Evolutionary conservation across 2,797 vertebrate species (phyloP), one percentile per base, ranked within the genome.

Genomic region (Phylloscopus collybita): DNA sequence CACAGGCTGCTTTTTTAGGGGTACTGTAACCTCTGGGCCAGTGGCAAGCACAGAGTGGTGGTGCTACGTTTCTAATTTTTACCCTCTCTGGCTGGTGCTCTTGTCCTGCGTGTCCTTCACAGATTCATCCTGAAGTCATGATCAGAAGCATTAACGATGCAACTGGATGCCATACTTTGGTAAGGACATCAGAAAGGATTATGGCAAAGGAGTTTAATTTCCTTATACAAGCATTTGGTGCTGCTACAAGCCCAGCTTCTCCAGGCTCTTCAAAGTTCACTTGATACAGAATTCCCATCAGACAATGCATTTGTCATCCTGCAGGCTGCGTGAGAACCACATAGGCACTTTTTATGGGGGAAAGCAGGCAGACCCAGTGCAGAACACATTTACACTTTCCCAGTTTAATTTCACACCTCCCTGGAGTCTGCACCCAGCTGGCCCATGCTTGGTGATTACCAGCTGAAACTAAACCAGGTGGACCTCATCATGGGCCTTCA

Each of bases 291-390:
- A 69, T 59, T 74, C 36, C 54, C 21, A 49, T 19, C 4, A 54
- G 20, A 18, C 6, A 38, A 73, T 38, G 29, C 6, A 16, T 51
- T n/a, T 66, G 16, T 19, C 5, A 10, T 40, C 20, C 20, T 30
- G 66, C 21, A 56, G 30, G 27, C 6, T 34, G 12, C 0, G 0
- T 54, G 34, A 71, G 42, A n/a, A 49, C 54, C 25, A 70, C 19
- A 6, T 0, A 2, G 45, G 7, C 5, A 23, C 5, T 49, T 92
- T 47, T 50, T 32, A 9, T 13, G 26, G 32, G 21, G 11, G 3
- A 69, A 64, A 49, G 32, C 13, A 66, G 14, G 21, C 38, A 80
- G 45, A 20, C 29, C 32, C 10, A 34, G 13, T 15, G 4, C 40
- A 71, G 53, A 91, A 49, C 34, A 57, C 0, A 4, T 36, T 13